A percentile compares a stretch with the other conserved stretches of the same genome.
These are phyloP conservation scores for Megatriorchis doriae DNA, from an alignment of 2,113 vertebrate genomes.

Conservation along the genomic window DNA sequence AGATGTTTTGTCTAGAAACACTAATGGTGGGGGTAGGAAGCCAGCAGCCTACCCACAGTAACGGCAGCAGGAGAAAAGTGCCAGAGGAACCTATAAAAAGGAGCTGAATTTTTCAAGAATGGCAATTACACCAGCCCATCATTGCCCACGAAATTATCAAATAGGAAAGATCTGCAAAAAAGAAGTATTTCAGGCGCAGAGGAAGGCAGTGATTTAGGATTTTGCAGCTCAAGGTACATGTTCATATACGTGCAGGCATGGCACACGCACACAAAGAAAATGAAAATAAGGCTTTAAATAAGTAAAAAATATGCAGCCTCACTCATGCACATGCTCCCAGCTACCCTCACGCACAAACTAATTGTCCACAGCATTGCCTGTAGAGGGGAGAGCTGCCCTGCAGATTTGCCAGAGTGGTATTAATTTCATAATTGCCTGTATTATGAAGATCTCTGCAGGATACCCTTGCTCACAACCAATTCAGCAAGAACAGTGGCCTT, in stretches of 20 bases:
- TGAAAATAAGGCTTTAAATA: neutral
- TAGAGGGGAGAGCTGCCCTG: neutral
- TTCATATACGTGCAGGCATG: neutral
- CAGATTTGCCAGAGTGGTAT: conserved; percentile 9
- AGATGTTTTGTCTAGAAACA: conserved; percentile 60
- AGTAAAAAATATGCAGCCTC: neutral
- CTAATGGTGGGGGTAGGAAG: conserved; percentile 36
- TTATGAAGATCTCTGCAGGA: conserved; percentile 51
- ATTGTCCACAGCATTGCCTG: neutral
- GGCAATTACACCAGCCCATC: neutral
- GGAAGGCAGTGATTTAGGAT: neutral
- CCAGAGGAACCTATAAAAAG: conserved; percentile 36
- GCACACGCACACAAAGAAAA: neutral
- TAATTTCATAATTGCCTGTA: conserved; percentile 47
- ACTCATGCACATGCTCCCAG: neutral
- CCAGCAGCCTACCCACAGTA: conserved; percentile 30
- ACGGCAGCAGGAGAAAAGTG: neutral
- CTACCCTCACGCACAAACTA: neutral
- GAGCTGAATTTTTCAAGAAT: conserved; percentile 11
- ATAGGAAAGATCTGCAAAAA: neutral
- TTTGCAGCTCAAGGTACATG: neutral
- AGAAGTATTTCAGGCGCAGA: neutral
- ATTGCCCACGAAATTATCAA: neutral
- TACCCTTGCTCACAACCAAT: neutral
- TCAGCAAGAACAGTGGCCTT: neutral